Base-by-base conservation (phyloP, 1,140 invertebrate species). In the Ostrea edulis region DNA sequence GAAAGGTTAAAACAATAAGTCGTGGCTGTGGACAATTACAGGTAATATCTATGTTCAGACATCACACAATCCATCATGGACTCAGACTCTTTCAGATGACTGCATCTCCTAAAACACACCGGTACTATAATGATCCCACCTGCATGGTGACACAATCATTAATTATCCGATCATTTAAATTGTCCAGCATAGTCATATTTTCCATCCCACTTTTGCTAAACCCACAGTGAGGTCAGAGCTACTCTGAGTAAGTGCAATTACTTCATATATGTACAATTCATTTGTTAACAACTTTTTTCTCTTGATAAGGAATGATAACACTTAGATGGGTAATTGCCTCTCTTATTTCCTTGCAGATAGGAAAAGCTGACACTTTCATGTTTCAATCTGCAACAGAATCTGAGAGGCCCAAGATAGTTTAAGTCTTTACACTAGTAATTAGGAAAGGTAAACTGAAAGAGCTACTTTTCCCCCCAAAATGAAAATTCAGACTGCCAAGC, bases 1-100 rank as follows among this genome's bases (percentile, higher is more conserved):
- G 44, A 83, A 83, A 83, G 52, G 52, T 54, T 53, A 83, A 83
- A 54, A 83, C 44, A 83, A 52, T 83, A 54, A 83, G 82, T 83
- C 52, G 9, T 22, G n/a, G 82, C 20, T 53, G 44, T 83, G 82
- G 82, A 83, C 82, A 83, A 53, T 54, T 54, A 52, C 82, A 83
- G 52, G 82, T 83, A 54, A 83, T 83, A 83, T 35, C 44, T 25
- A 83, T 54, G 44, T 29, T 22, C 52, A 52, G 82, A 83, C 52
- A 52, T 83, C 20, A 77, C 29, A 25, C 29, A 25, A 35, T 62
- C 68, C 68, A 9, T 77, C 25, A 77, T 12, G 35, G 68, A 77
- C 68, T 35, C 29, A 29, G 25, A 77, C 68, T 77, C 29, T 77
- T 77, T 29, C 68, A 77, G 68, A 25, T 77, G 68, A 77, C 68